phyloP scores from a whole-genome alignment of 2,888 invertebrate species.

The Archaeoteleia sp. region DNA sequence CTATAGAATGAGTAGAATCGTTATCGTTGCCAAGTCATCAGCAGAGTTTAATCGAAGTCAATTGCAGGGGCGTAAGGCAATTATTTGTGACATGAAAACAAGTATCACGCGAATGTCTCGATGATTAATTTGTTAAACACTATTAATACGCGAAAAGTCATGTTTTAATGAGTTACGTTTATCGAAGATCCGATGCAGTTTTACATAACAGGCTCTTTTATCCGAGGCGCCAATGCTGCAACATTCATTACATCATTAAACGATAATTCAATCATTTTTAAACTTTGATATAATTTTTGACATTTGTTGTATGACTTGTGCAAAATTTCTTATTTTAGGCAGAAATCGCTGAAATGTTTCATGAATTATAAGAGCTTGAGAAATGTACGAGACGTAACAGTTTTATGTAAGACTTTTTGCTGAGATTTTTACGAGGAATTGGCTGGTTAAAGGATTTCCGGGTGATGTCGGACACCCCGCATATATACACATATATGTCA shows the following conservation, averaged over 20 bases:
- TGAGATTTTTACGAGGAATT: conserved; percentile 8
- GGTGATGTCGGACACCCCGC: neutral
- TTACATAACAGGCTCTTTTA: neutral
- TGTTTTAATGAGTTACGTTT: conserved; percentile 29
- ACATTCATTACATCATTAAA: too few species aligned
- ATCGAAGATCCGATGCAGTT: conserved; percentile 27
- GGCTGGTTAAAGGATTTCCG: too few species aligned
- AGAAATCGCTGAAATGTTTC: too few species aligned
- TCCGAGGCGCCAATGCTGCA: neutral
- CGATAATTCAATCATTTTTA: too few species aligned
- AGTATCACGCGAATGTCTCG: conserved; percentile 28
- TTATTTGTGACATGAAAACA: conserved; percentile 38
- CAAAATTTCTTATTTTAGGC: too few species aligned
- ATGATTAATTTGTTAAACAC: conserved; percentile 31
- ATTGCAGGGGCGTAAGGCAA: conserved; percentile 38
- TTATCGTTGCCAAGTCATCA: too few species aligned
- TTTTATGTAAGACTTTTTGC: conserved; percentile 15
- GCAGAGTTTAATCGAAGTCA: conserved; percentile 40
- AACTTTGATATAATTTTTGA: too few species aligned
- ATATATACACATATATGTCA: conserved; percentile 8
- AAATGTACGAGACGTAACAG: too few species aligned
- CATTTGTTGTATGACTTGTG: too few species aligned
- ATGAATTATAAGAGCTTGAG: too few species aligned
- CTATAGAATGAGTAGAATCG: too few species aligned
- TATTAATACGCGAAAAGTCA: conserved; percentile 33